phyloP scores from a whole-genome alignment of 92 coral and sea anemone species.

The Muricea muricata region DNA sequence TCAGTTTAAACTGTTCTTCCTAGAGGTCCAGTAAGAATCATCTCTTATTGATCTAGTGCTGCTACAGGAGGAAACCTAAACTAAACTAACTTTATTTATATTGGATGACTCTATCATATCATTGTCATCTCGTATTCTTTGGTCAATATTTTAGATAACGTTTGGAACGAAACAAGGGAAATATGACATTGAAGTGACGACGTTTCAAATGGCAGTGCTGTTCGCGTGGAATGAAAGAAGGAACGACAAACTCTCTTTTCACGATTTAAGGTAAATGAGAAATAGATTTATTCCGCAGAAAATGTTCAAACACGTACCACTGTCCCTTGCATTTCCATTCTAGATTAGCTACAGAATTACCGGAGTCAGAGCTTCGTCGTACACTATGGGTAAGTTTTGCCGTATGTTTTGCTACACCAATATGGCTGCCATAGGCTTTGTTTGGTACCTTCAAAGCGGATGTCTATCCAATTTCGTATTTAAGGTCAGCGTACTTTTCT shows the following conservation, averaged over 20 bases:
- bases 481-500: too few species aligned
- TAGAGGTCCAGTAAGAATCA: too few species aligned
- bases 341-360: slow-evolving; percentile 95
- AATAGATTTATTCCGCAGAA: not conserved
- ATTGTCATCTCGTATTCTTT: not conserved
- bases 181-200: slow-evolving; percentile 93
- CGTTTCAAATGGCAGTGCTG: slow-evolving; percentile 95
- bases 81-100: too few species aligned
- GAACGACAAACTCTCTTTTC: slow-evolving; percentile 80
- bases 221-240: slow-evolving; percentile 97
- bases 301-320: too few species aligned
- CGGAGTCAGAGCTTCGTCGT: slow-evolving; percentile 88
- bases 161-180: slow-evolving; percentile 86
- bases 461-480: too few species aligned
- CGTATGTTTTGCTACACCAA: not conserved
- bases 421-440: too few species aligned
- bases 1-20: too few species aligned
- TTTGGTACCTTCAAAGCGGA: too few species aligned
- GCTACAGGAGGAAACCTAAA: too few species aligned
- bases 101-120: too few species aligned
- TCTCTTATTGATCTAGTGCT: too few species aligned
- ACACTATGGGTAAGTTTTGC: slow-evolving; percentile 84
- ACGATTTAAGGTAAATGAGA: slow-evolving; percentile 89
- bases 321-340: not conserved
- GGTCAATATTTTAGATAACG: slow-evolving; percentile 68